Percentiles rank a stretch among this genome's conserved stretches.
Evolutionary conservation across 2,113 vertebrate genomes (phyloP).

Genomic region (Electrona antarctica): DNA sequence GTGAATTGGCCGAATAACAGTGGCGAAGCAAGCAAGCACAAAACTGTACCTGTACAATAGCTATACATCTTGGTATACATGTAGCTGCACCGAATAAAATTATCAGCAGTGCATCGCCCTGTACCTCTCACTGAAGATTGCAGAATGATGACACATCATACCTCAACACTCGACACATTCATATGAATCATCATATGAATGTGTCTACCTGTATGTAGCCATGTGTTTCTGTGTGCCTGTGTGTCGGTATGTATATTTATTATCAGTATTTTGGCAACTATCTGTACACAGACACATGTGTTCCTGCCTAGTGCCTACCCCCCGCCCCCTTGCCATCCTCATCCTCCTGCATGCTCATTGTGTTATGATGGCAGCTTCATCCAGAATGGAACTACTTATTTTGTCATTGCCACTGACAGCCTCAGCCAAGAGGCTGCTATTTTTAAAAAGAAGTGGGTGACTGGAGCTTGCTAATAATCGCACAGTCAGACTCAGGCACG

Average conservation of each 20-base stretch:
- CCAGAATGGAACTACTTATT: conserved; percentile 73
- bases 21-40: no score
- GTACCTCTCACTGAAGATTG: no score
- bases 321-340: conserved; percentile 23
- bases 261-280: conserved; percentile 18
- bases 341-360: conserved; percentile 48
- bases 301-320: not conserved
- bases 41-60: no score
- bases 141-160: no score
- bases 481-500: conserved; percentile 28
- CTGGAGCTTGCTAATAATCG: conserved; percentile 73
- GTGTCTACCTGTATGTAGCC: no score
- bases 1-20: no score
- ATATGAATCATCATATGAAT: no score
- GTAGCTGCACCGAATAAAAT: no score
- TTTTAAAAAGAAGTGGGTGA: conserved; percentile 79
- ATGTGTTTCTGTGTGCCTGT: not conserved
- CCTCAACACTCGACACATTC: no score
- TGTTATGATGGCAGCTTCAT: conserved; percentile 66
- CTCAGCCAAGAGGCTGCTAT: conserved; percentile 77
- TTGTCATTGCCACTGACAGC: conserved; percentile 74
- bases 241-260: not conserved
- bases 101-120: no score
- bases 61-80: no score
- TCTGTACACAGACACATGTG: not conserved